phyloP scores from a whole-genome alignment of 1,140 invertebrate species.

The Cydia amplana region DNA sequence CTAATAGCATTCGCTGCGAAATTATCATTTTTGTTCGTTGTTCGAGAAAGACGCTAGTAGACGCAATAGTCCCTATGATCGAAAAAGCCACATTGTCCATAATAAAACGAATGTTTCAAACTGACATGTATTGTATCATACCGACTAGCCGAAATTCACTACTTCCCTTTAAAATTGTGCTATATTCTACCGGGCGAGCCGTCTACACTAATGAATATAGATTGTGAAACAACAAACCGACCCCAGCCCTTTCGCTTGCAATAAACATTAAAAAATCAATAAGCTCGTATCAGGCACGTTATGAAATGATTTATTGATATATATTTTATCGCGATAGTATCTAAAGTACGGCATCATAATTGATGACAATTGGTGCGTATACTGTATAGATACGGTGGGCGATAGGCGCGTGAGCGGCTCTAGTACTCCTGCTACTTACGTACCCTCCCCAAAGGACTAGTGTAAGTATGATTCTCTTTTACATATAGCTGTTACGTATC shows the following conservation, averaged over 20 bases:
- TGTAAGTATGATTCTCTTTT: not conserved
- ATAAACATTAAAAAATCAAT: conserved; percentile 76
- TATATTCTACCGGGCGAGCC: conserved; percentile 12
- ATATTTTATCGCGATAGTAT: conserved; percentile 74
- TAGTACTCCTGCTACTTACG: not conserved
- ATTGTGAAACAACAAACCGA: conserved; percentile 60
- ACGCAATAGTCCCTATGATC: no score
- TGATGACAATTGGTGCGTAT: conserved; percentile 58
- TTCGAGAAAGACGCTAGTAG: no score
- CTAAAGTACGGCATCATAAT: conserved; percentile 69
- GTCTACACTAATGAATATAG: conserved; percentile 66
- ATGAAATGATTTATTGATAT: conserved; percentile 69
- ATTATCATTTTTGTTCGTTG: no score
- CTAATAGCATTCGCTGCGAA: no score
- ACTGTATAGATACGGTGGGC: conserved; percentile 39
- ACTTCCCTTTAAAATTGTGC: not conserved
- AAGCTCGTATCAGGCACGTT: conserved; percentile 62
- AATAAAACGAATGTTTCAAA: not conserved
- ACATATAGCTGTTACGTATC: not conserved
- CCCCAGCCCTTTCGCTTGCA: conserved; percentile 62
- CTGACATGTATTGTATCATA: not conserved
- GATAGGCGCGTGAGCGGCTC: conserved; percentile 18
- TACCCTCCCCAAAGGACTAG: not conserved
- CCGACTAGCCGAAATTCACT: not conserved
- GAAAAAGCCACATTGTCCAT: no score